These are phyloP conservation scores for Drosophila quadrilineata DNA, from an alignment of 1,140 invertebrate species.

Conservation along the genomic window DNA sequence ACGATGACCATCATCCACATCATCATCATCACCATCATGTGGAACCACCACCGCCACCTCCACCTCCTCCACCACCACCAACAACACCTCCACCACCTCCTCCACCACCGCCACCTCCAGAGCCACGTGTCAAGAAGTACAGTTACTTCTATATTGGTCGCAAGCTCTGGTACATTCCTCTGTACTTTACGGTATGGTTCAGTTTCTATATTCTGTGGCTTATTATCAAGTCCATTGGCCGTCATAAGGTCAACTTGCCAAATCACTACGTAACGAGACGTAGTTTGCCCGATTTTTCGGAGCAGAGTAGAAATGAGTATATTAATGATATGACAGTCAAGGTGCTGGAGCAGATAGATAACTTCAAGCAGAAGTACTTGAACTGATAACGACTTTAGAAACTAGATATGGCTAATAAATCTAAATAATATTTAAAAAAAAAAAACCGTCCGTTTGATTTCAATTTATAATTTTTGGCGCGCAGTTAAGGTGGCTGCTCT, in stretches of 20 bases:
- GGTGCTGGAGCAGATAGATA: slow-evolving; percentile 77
- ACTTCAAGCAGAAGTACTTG: slow-evolving; percentile 73
- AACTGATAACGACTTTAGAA: slow-evolving; percentile 50
- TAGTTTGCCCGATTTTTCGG: slow-evolving; percentile 49
- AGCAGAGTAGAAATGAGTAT: slow-evolving; percentile 55
- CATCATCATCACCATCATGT: slow-evolving; percentile 72
- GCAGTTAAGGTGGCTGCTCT: slow-evolving; percentile 11
- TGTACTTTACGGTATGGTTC: slow-evolving; percentile 92
- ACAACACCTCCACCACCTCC: slow-evolving; percentile 43
- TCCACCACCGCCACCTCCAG: slow-evolving; percentile 79
- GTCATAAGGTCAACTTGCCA: slow-evolving; percentile 85
- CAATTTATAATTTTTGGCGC: slow-evolving; percentile 5
- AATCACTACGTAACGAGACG: slow-evolving; percentile 71
- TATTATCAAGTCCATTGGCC: slow-evolving; percentile 89
- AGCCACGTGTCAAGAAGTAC: slow-evolving; percentile 88
- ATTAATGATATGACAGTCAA: slow-evolving; percentile 73
- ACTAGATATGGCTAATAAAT: slow-evolving; percentile 52
- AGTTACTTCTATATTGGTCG: slow-evolving; percentile 91
- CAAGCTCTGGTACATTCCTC: slow-evolving; percentile 90
- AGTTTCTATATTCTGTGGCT: slow-evolving; percentile 90
- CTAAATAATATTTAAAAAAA: slow-evolving; percentile 20
- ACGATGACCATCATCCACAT: slow-evolving; percentile 82
- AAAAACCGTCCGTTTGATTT: neutral
- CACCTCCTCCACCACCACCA: slow-evolving; percentile 21
- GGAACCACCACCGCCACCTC: slow-evolving; percentile 24